A percentile compares a stretch with the other conserved stretches of the same genome.
These are phyloP conservation scores for Narcine bancroftii DNA, from an alignment of 2,113 vertebrate genomes.

Conservation along the genomic window DNA sequence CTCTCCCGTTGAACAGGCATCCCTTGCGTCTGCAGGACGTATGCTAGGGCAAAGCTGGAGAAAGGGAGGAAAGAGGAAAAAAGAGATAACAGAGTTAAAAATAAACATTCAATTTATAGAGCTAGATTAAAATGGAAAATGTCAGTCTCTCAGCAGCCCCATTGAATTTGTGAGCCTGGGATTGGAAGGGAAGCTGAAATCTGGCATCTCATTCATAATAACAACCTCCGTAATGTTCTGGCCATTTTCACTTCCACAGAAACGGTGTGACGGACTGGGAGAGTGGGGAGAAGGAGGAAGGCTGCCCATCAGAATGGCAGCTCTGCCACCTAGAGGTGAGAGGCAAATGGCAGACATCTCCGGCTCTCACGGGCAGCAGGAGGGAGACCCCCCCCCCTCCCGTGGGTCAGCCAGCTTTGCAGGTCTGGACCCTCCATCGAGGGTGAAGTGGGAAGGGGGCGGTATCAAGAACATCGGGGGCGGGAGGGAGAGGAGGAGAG, in stretches of 20 bases:
- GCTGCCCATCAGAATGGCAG: not conserved
- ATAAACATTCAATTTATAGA: not conserved
- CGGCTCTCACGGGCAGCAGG: not conserved
- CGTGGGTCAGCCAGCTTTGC: too few relatives aligned
- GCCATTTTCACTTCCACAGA: not conserved
- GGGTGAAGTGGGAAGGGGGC: too few relatives aligned
- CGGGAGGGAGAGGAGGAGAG: too few relatives aligned
- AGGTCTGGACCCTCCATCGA: too few relatives aligned
- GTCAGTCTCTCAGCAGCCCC: not conserved
- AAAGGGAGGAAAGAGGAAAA: not conserved
- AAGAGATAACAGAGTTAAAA: not conserved
- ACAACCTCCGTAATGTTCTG: conserved; percentile 22
- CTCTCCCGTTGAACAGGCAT: not conserved
- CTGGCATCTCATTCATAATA: conserved; percentile 12
- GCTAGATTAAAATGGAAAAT: not conserved
- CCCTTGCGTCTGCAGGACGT: not conserved
- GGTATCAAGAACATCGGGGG: too few relatives aligned
- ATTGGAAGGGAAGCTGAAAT: conserved; percentile 20
- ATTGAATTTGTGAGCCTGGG: not conserved
- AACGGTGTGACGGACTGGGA: not conserved
- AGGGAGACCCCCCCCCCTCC: too few relatives aligned
- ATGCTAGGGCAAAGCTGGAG: not conserved
- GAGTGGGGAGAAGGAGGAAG: not conserved
- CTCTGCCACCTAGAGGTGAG: not conserved
- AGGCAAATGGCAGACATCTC: not conserved